A percentile compares a stretch with the other conserved stretches of the same genome.
Conservation (phyloP, 2,797 vertebrate genomes). For the Notoglanidium macrostoma region DNA sequence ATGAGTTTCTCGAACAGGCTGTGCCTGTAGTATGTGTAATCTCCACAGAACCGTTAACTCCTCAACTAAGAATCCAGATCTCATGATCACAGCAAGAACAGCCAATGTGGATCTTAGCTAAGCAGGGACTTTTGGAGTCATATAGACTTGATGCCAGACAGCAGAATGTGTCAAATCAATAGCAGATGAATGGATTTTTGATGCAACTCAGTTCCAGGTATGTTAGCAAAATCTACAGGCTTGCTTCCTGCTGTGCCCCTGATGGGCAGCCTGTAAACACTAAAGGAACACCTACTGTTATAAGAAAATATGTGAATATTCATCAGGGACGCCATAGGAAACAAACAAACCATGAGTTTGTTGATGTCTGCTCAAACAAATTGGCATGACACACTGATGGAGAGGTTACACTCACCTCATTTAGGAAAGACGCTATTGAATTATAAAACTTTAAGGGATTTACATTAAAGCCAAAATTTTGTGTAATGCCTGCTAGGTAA, state of each 20-base stretch:
- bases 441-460: background rate
- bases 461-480: too few species aligned
- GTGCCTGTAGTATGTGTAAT: slow-evolving; percentile 11
- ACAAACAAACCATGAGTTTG: background rate
- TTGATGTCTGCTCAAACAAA: background rate
- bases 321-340: too few species aligned
- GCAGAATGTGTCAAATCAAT: slow-evolving; percentile 20
- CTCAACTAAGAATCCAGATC: slow-evolving; percentile 18
- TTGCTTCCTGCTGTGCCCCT: background rate
- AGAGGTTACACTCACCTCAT: background rate
- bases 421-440: background rate
- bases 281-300: background rate
- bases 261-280: slow-evolving; percentile 1
- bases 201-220: background rate
- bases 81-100: slow-evolving; percentile 15
- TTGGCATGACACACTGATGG: background rate
- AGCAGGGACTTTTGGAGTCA: slow-evolving; percentile 14
- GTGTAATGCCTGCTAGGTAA: too few species aligned
- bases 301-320: background rate
- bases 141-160: slow-evolving; percentile 10
- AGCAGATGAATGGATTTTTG: slow-evolving; percentile 37
- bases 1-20: slow-evolving; percentile 19
- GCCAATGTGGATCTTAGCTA: slow-evolving; percentile 19
- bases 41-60: slow-evolving; percentile 8
- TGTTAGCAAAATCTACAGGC: slow-evolving; percentile 3